Conservation (phyloP, 2,888 invertebrate species). For the Drosophila limbata region DNA sequence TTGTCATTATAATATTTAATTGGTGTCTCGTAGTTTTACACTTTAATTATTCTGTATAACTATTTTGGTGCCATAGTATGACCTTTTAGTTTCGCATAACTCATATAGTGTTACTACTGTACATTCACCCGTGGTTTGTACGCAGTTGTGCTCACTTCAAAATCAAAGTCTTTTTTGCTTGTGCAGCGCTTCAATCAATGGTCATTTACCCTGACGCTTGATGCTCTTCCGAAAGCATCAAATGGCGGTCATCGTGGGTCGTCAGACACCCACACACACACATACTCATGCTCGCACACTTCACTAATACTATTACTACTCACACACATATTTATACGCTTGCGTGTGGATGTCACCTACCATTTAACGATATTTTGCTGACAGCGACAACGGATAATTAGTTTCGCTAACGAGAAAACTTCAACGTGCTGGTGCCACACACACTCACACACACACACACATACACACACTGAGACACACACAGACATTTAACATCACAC, state of each 20-base stretch:
- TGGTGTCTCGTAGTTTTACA: too few relatives aligned
- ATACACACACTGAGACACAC: slow-evolving; percentile 9
- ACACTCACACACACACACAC: slow-evolving; percentile 11
- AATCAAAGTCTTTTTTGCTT: slow-evolving; percentile 8
- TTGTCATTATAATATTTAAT: too few relatives aligned
- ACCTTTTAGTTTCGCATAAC: not conserved
- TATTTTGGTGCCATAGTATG: too few relatives aligned
- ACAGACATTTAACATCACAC: slow-evolving; percentile 38
- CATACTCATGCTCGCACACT: slow-evolving; percentile 5
- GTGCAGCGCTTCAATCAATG: slow-evolving; percentile 22
- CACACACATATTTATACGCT: not conserved
- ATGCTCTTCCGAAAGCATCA: slow-evolving; percentile 14
- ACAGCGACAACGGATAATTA: slow-evolving; percentile 82
- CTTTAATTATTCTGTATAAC: too few relatives aligned
- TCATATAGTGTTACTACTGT: not conserved
- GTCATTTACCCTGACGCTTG: slow-evolving; percentile 31
- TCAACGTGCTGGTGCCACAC: slow-evolving; percentile 65
- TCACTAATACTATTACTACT: not conserved
- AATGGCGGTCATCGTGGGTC: slow-evolving; percentile 40
- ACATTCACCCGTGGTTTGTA: not conserved
- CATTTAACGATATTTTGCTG: slow-evolving; percentile 81
- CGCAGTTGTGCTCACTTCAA: not conserved
- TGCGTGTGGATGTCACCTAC: slow-evolving; percentile 73
- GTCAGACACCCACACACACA: not conserved
- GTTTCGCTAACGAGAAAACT: slow-evolving; percentile 83